Percentiles rank a stretch among this genome's conserved stretches.
phyloP scores from a whole-genome alignment of 30 jellyfish, hydroid and myxozoan genomes.

The Chironex yamaguchii region DNA sequence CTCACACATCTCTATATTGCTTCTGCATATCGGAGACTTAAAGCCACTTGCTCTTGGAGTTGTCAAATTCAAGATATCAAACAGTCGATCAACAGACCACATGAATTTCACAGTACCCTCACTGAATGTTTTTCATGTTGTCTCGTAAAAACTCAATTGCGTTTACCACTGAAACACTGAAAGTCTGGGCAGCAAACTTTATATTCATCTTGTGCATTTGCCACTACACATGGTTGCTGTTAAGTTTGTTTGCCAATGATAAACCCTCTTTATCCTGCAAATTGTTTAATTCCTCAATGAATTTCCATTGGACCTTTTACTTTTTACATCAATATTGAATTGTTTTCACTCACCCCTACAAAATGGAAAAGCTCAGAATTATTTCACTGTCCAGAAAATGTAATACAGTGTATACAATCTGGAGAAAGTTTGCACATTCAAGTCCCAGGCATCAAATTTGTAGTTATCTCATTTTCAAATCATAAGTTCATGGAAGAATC shows the following conservation, averaged over 20 bases:
- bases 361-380: neutral
- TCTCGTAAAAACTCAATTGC: conserved; percentile 31
- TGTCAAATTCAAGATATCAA: conserved; percentile 47
- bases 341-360: conserved; percentile 32
- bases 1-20: neutral
- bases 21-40: conserved; percentile 12
- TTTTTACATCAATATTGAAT: neutral
- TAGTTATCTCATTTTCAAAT: too few relatives aligned
- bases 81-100: conserved; percentile 16
- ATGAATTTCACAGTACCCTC: conserved; percentile 46
- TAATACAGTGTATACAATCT: too few relatives aligned
- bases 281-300: neutral
- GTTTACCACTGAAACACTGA: conserved; percentile 41
- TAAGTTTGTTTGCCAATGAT: conserved; percentile 33
- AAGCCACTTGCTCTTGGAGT: conserved; percentile 43
- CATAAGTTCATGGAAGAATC: too few relatives aligned
- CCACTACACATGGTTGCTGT: conserved; percentile 27
- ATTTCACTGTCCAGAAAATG: neutral
- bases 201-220: conserved; percentile 60
- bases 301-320: conserved; percentile 21
- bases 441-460: too few relatives aligned
- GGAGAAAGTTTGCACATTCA: too few relatives aligned
- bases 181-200: conserved; percentile 28
- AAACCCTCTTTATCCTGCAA: conserved; percentile 56
- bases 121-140: neutral